Conservation (phyloP, 2,113 vertebrate genomes). For the Strix uralensis region DNA sequence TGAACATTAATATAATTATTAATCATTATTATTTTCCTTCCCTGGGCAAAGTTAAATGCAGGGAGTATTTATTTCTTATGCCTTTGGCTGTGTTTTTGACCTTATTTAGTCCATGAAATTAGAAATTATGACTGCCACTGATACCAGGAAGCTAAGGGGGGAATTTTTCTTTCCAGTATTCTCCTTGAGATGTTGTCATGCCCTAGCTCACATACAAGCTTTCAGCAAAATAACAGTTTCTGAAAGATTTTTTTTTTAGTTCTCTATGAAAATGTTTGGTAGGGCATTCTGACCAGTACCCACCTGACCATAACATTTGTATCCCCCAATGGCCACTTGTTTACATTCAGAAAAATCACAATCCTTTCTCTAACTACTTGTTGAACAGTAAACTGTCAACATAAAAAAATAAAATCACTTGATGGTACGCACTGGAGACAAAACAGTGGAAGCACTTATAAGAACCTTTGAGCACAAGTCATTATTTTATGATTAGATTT, state of each 20-base stretch:
- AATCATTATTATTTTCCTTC: background rate
- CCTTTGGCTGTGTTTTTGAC: background rate
- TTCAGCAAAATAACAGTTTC: background rate
- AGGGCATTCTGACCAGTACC: background rate
- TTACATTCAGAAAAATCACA: background rate
- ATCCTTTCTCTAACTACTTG: background rate
- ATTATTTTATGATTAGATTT: constrained; percentile 7
- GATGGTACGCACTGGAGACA: background rate
- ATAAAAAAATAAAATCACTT: background rate
- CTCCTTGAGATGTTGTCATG: background rate
- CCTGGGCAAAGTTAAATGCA: background rate
- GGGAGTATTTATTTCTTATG: background rate
- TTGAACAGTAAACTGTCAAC: background rate
- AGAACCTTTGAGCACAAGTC: background rate
- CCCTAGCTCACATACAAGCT: background rate
- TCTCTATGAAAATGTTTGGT: background rate
- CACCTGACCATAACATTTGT: background rate
- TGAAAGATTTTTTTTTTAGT: background rate
- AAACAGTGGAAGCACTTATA: background rate
- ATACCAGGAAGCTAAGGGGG: background rate
- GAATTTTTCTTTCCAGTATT: background rate
- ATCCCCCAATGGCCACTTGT: background rate
- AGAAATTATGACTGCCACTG: background rate
- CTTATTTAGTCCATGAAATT: background rate
- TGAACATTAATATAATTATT: background rate